A percentile compares a stretch with the other conserved stretches of the same genome.
Conservation (phyloP, 2,888 invertebrate species). For the Nematopogon swammerdamellus region DNA sequence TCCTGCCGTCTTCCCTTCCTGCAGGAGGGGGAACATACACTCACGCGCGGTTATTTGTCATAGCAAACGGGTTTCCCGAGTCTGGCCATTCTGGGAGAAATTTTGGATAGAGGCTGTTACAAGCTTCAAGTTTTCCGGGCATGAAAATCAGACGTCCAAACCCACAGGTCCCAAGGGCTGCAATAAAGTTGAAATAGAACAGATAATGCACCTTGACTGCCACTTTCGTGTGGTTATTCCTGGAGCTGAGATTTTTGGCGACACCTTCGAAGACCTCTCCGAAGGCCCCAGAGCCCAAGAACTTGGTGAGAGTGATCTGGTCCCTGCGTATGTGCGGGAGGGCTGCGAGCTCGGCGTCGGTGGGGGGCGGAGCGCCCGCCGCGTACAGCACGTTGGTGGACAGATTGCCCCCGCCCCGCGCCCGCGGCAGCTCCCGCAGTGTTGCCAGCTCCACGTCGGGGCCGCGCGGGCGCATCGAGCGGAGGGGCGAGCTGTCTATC, state of each 20-base stretch:
- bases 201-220: conserved; percentile 74
- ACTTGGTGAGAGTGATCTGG: conserved; percentile 82
- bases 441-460: conserved; percentile 85
- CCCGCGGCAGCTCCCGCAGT: conserved; percentile 71
- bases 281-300: conserved; percentile 94
- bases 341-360: conserved; percentile 73
- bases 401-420: background rate
- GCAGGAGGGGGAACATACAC: no score
- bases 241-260: conserved; percentile 65
- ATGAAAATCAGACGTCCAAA: no score
- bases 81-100: no score
- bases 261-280: conserved; percentile 96
- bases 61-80: no score
- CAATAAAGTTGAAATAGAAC: no score
- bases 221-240: conserved; percentile 67
- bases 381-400: conserved; percentile 12
- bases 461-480: conserved; percentile 38
- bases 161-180: no score
- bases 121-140: no score
- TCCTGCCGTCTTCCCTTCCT: no score
- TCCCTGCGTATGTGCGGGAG: conserved; percentile 84
- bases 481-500: conserved; percentile 47
- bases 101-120: no score
- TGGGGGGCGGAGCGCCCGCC: conserved; percentile 51
- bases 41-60: no score